These are phyloP conservation scores for Pimpla rufipes DNA, from an alignment of 2,888 invertebrate species.

Conservation along the genomic window DNA sequence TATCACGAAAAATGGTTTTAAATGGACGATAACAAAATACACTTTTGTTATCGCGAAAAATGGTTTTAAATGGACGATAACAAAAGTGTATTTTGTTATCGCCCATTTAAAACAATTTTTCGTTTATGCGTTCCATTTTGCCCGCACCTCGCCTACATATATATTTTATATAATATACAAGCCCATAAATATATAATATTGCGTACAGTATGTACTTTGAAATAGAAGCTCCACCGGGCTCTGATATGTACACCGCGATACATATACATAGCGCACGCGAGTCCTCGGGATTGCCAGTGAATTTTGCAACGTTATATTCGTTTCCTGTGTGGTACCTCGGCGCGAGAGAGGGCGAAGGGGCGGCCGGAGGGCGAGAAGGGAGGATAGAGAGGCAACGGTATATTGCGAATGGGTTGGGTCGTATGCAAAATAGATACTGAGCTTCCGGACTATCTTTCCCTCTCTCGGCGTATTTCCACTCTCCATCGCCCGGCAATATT, in stretches of 20 bases:
- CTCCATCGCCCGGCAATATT: conserved; percentile 59
- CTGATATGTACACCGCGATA: conserved; percentile 25
- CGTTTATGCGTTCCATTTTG: too few relatives aligned
- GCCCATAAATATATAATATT: conserved; percentile 33
- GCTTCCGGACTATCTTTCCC: conserved; percentile 64
- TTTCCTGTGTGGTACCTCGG: conserved; percentile 56
- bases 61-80: too few relatives aligned
- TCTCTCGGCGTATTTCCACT: conserved; percentile 53
- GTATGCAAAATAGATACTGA: conserved; percentile 67
- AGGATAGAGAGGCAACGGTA: conserved; percentile 29
- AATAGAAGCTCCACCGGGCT: conserved; percentile 30
- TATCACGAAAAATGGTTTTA: too few relatives aligned
- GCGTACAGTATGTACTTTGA: conserved; percentile 38
- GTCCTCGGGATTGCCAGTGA: conserved; percentile 62
- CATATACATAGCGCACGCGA: conserved; percentile 29
- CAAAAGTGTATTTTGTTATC: too few relatives aligned
- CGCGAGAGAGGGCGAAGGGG: background rate
- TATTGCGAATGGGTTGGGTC: conserved; percentile 50
- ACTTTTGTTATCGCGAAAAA: too few relatives aligned
- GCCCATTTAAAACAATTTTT: too few relatives aligned
- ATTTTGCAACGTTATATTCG: conserved; percentile 66
- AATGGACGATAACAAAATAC: too few relatives aligned
- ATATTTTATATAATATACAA: conserved; percentile 1
- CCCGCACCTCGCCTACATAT: too few relatives aligned
- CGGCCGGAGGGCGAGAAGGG: conserved; percentile 37